Base-by-base conservation (phyloP, 2,888 invertebrate species). In the Crematogaster levior region DNA sequence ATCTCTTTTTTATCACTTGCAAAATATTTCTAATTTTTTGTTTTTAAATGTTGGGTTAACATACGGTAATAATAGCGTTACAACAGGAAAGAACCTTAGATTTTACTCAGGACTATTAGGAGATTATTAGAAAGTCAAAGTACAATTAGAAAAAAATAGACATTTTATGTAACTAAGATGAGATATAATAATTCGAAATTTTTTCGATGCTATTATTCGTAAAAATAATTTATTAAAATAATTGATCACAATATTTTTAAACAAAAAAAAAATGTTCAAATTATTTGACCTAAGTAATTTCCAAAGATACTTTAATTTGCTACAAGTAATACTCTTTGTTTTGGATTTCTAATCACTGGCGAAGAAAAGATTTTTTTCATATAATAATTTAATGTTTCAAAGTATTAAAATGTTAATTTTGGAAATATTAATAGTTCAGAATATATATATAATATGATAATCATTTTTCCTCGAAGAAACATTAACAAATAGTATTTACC, bases 31-130 rank as follows among this genome's bases (percentile, higher is more conserved):
- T 48, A 21, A 24, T n/a, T 15, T 65, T 56, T 61, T 27, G 18
- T 7, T 37, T 48, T n/a, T 30, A 53, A 66, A 65, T 12, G 24
- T 51, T 61, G 34, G 27, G 53, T 15, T 73, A 60, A 27, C 21
- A 21, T 43, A 24, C n/a, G 10, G 48, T 65, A 58, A 79, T 81
- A 68, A 74, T 51, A 30, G 43, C 4, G 43, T 43, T 43, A 43
- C 18, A 18, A 1, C 15, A 34, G 27, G 21, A 15, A 0, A 5
- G 18, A 70, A 37, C 15, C 7, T 53, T 53, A 24, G 6, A 12
- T 53, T 37, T 70, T n/a, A 18, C 12, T 24, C 7, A 10, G 37
- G 6, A 10, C 21, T 5, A 10, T 70, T 15, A 21, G 21, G 9
- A 51, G 7, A 10, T 37, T 24, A n/a, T 56, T 72, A 24, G 27